These are phyloP conservation scores for Xenus cinereus DNA, from an alignment of 2,113 vertebrate genomes.

Conservation along the genomic window DNA sequence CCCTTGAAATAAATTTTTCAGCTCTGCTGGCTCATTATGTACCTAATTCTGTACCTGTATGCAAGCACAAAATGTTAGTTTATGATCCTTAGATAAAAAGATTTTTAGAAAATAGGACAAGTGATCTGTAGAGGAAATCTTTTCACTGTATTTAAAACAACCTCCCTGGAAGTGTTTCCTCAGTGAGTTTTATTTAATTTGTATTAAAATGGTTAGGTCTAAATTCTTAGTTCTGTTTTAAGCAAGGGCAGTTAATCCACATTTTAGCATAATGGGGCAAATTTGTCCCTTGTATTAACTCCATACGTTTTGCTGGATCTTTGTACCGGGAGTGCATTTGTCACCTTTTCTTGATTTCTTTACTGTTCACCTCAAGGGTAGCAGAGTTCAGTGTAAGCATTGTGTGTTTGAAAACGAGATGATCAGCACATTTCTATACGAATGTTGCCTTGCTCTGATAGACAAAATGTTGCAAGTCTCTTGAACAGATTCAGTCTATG, in stretches of 20 bases:
- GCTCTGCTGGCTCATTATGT: neutral
- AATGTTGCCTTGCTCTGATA: neutral
- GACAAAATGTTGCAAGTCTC: neutral
- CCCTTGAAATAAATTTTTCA: neutral
- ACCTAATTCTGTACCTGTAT: neutral
- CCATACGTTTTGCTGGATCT: neutral
- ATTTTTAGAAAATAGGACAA: neutral
- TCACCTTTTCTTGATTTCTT: neutral
- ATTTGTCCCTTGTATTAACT: neutral
- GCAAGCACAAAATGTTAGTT: neutral
- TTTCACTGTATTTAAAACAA: neutral
- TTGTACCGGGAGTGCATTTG: neutral
- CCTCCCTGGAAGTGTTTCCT: neutral
- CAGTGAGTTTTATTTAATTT: neutral
- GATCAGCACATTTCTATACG: neutral
- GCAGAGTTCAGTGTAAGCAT: neutral
- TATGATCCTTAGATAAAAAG: neutral
- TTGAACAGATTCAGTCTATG: neutral
- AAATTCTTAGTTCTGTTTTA: neutral
- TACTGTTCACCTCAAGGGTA: neutral
- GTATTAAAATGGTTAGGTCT: neutral
- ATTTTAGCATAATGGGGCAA: neutral
- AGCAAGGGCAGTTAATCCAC: neutral
- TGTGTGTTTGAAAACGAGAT: neutral
- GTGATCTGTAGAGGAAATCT: neutral